Percentiles rank a stretch among this genome's conserved stretches.
Conservation (phyloP, 1,140 invertebrate genomes). For the Macrobrachium rosenbergii region DNA sequence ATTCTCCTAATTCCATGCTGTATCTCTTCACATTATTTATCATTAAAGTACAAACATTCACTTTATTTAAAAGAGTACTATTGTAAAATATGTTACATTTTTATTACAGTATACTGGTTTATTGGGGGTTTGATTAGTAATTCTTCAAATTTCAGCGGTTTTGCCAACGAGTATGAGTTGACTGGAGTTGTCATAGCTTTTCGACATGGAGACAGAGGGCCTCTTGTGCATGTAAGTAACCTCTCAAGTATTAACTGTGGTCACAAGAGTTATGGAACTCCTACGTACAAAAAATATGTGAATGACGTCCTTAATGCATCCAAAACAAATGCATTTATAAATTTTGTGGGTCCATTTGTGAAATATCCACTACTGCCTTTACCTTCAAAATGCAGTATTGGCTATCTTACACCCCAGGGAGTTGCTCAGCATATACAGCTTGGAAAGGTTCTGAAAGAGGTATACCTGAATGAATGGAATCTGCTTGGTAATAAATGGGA, state of each 20-base stretch:
- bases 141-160: slow-evolving; percentile 64
- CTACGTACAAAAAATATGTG: slow-evolving; percentile 67
- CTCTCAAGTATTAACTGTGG: slow-evolving; percentile 84
- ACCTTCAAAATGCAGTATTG: slow-evolving; percentile 75
- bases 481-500: slow-evolving; percentile 72
- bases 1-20: too few species aligned
- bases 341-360: slow-evolving; percentile 84
- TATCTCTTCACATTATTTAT: too few species aligned
- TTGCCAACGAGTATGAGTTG: slow-evolving; percentile 70
- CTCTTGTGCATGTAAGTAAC: slow-evolving; percentile 83
- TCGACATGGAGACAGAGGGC: slow-evolving; percentile 89
- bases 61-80: too few species aligned
- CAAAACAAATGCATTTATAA: slow-evolving; percentile 65
- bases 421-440: slow-evolving; percentile 83
- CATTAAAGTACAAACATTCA: too few species aligned
- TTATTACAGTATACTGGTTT: too few species aligned
- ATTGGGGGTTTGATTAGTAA: too few species aligned
- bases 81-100: too few species aligned
- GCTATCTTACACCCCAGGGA: slow-evolving; percentile 81
- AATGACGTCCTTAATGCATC: slow-evolving; percentile 65
- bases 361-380: slow-evolving; percentile 83
- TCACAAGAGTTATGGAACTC: slow-evolving; percentile 66
- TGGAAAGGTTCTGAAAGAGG: slow-evolving; percentile 79
- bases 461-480: slow-evolving; percentile 77
- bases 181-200: slow-evolving; percentile 85